These are phyloP conservation scores for Actinopyga echinites DNA, from an alignment of 53 echinoderm and acorn worm species.

Conservation along the genomic window DNA sequence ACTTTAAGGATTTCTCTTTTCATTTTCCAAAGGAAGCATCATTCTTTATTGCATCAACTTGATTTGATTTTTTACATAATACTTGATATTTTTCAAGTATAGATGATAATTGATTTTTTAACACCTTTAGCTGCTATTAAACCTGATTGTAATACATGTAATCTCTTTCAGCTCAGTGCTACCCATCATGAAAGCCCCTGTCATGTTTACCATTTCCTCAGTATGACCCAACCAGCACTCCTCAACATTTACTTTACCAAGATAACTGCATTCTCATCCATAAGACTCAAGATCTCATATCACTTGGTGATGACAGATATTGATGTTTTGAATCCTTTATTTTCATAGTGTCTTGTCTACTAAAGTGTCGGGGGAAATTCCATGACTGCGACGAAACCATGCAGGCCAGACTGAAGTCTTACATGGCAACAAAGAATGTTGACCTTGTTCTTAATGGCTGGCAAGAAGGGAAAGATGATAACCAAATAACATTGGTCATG, in stretches of 20 bases:
- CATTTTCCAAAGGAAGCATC: no score
- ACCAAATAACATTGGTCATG: slow-evolving; percentile 72
- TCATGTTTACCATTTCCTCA: background rate
- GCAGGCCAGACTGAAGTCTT: slow-evolving; percentile 72
- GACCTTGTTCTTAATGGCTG: slow-evolving; percentile 75
- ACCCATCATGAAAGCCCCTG: background rate
- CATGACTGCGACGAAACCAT: slow-evolving; percentile 84
- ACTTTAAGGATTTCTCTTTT: no score
- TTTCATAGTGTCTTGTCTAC: slow-evolving; percentile 67
- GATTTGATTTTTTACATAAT: no score
- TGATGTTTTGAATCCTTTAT: background rate
- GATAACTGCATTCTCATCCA: background rate
- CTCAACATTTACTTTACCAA: background rate
- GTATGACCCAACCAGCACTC: background rate
- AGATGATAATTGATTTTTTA: no score
- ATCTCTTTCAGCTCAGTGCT: no score
- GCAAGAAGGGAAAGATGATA: slow-evolving; percentile 62
- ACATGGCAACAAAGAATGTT: slow-evolving; percentile 79
- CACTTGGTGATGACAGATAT: no score
- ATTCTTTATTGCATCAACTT: no score
- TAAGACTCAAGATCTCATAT: background rate
- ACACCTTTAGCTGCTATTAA: no score
- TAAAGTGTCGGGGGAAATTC: slow-evolving; percentile 60
- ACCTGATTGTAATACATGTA: no score
- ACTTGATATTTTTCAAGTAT: no score